These are phyloP conservation scores for Corella eumyota DNA, from an alignment of 23 tunicate genomes.

Conservation along the genomic window DNA sequence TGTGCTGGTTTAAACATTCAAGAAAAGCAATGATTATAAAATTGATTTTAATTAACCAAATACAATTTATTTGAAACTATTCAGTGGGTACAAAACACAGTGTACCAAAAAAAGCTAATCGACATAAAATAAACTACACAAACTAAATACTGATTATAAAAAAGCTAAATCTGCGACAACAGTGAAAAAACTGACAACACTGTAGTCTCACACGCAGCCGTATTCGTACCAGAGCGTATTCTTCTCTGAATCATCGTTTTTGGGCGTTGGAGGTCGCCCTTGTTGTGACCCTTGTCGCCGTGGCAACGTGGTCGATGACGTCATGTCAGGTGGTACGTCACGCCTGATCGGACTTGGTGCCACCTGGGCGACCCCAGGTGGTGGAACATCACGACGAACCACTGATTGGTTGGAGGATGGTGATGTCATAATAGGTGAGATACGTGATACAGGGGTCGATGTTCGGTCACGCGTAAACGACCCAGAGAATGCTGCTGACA, in stretches of 20 bases:
- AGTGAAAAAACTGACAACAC: too few species aligned
- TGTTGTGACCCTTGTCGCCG: slow-evolving; percentile 3
- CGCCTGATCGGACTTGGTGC: slow-evolving; percentile 65
- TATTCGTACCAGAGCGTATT: slow-evolving; percentile 85
- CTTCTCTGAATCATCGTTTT: slow-evolving; percentile 23
- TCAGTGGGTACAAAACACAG: too few species aligned
- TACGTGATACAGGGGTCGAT: slow-evolving; percentile 60
- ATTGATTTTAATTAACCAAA: too few species aligned
- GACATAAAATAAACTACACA: too few species aligned
- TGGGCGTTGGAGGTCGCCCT: slow-evolving; percentile 43
- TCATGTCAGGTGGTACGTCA: slow-evolving; percentile 67
- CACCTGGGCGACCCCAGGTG: slow-evolving; percentile 34
- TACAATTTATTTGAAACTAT: too few species aligned
- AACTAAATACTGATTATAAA: too few species aligned
- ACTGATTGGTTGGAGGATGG: too few species aligned
- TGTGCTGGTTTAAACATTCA: too few species aligned
- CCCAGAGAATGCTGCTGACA: too few species aligned
- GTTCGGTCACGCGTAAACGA: slow-evolving; percentile 36
- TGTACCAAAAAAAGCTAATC: too few species aligned
- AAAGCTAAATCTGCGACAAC: too few species aligned
- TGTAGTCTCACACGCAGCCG: slow-evolving; percentile 48
- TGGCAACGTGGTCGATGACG: neutral
- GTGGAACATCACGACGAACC: slow-evolving; percentile 72
- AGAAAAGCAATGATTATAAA: too few species aligned
- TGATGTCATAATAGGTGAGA: slow-evolving; percentile 26